Evolutionary conservation across 2,113 vertebrate species (phyloP).

Genomic region (Carassius carassius): DNA sequence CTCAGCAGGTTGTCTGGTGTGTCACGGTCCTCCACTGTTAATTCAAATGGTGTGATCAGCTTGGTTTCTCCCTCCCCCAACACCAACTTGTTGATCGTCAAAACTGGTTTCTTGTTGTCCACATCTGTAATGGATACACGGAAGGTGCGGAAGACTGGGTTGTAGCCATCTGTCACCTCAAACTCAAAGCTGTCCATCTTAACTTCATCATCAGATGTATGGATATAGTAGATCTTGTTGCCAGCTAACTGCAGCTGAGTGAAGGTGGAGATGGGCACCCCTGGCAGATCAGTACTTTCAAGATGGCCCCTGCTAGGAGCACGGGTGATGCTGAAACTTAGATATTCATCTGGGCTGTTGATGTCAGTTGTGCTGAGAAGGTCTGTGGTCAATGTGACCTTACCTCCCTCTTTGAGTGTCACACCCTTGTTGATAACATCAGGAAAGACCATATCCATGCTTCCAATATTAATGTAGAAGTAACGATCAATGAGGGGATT

Average conservation of each 20-base stretch:
- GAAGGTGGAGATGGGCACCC: constrained; percentile 86
- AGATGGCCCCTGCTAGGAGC: constrained; percentile 88
- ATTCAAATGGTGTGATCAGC: constrained; percentile 93
- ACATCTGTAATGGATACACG: constrained; percentile 92
- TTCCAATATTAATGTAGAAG: constrained; percentile 90
- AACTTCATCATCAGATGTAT: constrained; percentile 91
- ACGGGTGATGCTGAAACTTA: constrained; percentile 91
- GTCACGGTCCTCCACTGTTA: constrained; percentile 91
- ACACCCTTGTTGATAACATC: constrained; percentile 94
- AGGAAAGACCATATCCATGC: constrained; percentile 90
- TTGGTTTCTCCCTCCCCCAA: constrained; percentile 86
- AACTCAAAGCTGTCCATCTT: constrained; percentile 98
- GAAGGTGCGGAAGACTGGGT: constrained; percentile 94
- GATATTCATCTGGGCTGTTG: constrained; percentile 93
- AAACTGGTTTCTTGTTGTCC: constrained; percentile 94
- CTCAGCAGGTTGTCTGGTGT: constrained; percentile 81
- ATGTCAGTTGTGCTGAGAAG: constrained; percentile 93
- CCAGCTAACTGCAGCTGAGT: constrained; percentile 94
- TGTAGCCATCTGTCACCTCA: constrained; percentile 92
- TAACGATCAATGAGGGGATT: constrained; percentile 95
- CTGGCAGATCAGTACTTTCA: constrained; percentile 88
- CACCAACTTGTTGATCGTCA: constrained; percentile 83
- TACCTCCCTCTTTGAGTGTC: constrained; percentile 91
- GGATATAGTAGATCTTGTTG: constrained; percentile 93
- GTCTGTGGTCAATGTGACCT: constrained; percentile 90